Percentiles rank a stretch among this genome's conserved stretches.
These are phyloP conservation scores for Patella depressa DNA, from an alignment of 2,888 invertebrate genomes.

Conservation along the genomic window DNA sequence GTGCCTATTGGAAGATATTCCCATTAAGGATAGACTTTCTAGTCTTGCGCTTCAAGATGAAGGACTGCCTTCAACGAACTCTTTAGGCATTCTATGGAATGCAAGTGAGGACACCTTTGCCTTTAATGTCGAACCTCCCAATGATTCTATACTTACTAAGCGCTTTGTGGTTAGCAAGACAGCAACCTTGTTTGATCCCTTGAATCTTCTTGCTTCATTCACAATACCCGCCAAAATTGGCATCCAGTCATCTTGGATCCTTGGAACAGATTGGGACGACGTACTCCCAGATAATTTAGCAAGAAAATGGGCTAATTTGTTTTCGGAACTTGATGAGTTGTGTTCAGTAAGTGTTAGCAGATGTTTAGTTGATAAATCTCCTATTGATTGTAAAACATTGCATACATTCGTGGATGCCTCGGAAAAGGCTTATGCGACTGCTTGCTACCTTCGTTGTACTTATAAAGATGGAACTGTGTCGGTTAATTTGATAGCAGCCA, in stretches of 20 bases:
- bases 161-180: constrained; percentile 8
- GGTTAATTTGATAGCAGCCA: too few species aligned
- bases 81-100: constrained; percentile 1
- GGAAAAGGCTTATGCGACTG: too few species aligned
- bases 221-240: not conserved
- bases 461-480: too few species aligned
- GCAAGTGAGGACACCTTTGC: not conserved
- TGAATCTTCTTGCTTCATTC: not conserved
- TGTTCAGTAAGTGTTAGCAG: not conserved
- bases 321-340: not conserved
- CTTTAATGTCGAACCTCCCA: not conserved
- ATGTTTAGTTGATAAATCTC: not conserved
- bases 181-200: not conserved
- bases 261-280: not conserved
- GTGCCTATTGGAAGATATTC: not conserved
- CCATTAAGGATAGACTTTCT: not conserved
- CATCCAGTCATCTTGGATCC: not conserved
- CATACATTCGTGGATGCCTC: too few species aligned
- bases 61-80: not conserved
- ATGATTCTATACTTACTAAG: not conserved
- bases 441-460: too few species aligned
- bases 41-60: constrained; percentile 1
- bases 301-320: not conserved
- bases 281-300: not conserved
- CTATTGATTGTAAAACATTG: too few species aligned